phyloP scores from a whole-genome alignment of 37 sponge, comb jelly and placozoan genomes.

The Oscarella lobularis region DNA sequence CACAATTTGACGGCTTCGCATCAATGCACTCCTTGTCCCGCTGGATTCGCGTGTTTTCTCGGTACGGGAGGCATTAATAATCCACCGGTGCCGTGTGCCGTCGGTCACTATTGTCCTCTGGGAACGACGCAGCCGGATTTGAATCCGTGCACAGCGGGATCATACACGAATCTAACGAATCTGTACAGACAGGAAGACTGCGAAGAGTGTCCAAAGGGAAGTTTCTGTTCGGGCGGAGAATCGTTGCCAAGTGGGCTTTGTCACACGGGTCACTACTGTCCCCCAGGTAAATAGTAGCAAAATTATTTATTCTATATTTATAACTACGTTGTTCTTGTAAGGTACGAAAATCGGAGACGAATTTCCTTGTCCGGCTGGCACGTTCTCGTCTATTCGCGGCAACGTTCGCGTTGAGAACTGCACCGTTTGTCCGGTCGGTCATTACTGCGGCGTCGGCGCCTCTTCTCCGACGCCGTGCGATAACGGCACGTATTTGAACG shows the following conservation, averaged over 20 bases:
- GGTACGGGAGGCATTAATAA: constrained; percentile 5
- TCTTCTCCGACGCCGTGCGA: constrained; percentile 5
- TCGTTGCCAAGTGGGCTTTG: background rate
- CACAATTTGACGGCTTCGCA: constrained; percentile 7
- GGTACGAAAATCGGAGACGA: background rate
- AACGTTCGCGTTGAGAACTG: constrained; percentile 4
- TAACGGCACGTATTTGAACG: constrained; percentile 12
- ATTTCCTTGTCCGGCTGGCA: constrained; percentile 4
- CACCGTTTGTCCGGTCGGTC: constrained; percentile 9
- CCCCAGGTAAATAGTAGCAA: background rate
- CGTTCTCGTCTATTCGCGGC: background rate
- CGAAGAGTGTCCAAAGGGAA: constrained; percentile 2
- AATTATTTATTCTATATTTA: background rate
- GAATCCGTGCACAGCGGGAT: constrained; percentile 2
- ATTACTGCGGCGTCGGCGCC: constrained; percentile 21
- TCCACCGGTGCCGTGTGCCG: constrained; percentile 13
- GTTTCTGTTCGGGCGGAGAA: constrained; percentile 2
- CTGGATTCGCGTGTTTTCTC: constrained; percentile 5
- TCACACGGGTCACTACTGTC: background rate
- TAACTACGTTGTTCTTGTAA: background rate
- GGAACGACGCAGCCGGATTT: background rate
- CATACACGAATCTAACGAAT: constrained; percentile 4
- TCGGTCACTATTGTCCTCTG: constrained; percentile 27
- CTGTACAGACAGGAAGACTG: constrained; percentile 3
- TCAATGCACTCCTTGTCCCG: constrained; percentile 22